Evolutionary conservation across 2,113 vertebrate species (phyloP).

Genomic region (Leptodactylus fuscus): DNA sequence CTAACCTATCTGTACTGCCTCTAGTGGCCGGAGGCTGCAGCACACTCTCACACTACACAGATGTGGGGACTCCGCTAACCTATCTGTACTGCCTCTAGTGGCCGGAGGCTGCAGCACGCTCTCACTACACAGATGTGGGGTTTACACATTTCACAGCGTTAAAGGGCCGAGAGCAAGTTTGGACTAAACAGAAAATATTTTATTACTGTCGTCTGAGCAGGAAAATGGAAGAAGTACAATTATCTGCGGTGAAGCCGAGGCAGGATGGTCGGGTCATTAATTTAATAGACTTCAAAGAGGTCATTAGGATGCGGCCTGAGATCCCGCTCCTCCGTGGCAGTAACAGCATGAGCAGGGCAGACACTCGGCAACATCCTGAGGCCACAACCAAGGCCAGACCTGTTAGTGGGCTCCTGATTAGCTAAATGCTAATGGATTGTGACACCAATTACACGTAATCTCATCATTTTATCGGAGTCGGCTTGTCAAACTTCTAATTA

Average conservation of each 20-base stretch:
- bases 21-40: not conserved
- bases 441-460: conserved; percentile 96
- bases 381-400: conserved; percentile 85
- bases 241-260: conserved; percentile 73
- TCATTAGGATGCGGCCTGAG: conserved; percentile 84
- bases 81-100: not conserved
- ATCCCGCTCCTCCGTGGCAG: conserved; percentile 80
- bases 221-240: not conserved
- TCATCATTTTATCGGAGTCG: conserved; percentile 89
- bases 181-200: not conserved
- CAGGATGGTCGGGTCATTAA: conserved; percentile 87
- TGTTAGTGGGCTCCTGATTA: conserved; percentile 84
- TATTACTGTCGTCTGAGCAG: conserved; percentile 12
- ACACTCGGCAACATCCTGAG: conserved; percentile 86
- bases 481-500: conserved; percentile 94
- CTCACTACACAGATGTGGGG: not conserved
- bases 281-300: conserved; percentile 94
- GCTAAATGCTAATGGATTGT: conserved; percentile 88
- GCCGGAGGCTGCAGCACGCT: not conserved
- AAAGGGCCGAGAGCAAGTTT: not conserved
- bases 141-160: not conserved
- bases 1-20: not conserved
- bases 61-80: no score
- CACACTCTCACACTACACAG: not conserved
- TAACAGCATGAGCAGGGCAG: conserved; percentile 80